These are phyloP conservation scores for Hesperia comma DNA, from an alignment of 2,888 invertebrate species.

Conservation along the genomic window DNA sequence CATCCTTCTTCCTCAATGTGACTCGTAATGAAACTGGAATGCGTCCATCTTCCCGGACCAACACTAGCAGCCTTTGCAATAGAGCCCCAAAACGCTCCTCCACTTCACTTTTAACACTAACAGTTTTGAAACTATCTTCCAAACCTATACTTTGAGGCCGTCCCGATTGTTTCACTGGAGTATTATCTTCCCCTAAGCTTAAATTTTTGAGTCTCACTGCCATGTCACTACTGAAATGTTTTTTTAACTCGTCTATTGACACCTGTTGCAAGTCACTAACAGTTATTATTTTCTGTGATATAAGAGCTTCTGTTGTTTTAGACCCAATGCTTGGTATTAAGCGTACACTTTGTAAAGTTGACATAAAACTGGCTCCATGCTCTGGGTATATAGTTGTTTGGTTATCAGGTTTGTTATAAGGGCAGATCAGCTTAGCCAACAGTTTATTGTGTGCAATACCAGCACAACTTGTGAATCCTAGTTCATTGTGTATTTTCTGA, in stretches of 20 bases:
- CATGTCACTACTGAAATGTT: constrained; percentile 87
- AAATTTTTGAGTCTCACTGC: constrained; percentile 88
- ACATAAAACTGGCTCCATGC: constrained; percentile 86
- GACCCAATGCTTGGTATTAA: constrained; percentile 91
- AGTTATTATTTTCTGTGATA: constrained; percentile 86
- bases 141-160: constrained; percentile 91
- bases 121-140: constrained; percentile 90
- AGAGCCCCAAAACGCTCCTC: constrained; percentile 88
- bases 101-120: constrained; percentile 89
- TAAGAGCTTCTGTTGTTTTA: constrained; percentile 86
- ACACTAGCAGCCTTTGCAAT: constrained; percentile 87
- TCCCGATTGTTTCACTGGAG: constrained; percentile 88
- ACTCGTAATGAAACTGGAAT: constrained; percentile 90
- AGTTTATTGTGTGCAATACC: constrained; percentile 94
- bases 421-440: constrained; percentile 90
- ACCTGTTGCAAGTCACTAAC: constrained; percentile 87
- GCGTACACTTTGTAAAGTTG: constrained; percentile 84
- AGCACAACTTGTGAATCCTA: constrained; percentile 91
- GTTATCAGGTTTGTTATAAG: constrained; percentile 90
- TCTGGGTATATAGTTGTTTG: constrained; percentile 91
- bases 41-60: constrained; percentile 91
- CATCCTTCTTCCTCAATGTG: constrained; percentile 89
- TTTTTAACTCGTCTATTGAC: constrained; percentile 83
- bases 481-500: constrained; percentile 85
- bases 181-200: constrained; percentile 89